phyloP scores from a whole-genome alignment of 1,140 invertebrate genomes.

The Sarcophaga bullata region DNA sequence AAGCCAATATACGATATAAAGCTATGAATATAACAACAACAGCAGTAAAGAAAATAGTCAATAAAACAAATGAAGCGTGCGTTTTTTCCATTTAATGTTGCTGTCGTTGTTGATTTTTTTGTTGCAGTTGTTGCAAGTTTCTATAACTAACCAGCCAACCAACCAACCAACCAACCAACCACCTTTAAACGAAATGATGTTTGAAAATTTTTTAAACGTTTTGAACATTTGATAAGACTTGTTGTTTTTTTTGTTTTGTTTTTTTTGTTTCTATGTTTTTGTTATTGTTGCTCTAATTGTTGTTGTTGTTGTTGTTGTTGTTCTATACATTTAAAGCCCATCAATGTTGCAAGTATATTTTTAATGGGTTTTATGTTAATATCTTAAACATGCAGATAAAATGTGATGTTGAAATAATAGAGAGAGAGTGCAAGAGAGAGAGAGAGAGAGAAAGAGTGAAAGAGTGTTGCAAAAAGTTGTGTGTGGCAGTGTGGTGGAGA shows the following conservation, averaged over 20 bases:
- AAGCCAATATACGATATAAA: not conserved
- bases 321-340: slow-evolving; percentile 19
- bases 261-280: not conserved
- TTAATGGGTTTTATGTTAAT: slow-evolving; percentile 32
- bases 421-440: not conserved
- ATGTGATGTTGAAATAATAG: not conserved
- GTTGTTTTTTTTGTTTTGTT: not conserved
- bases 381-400: slow-evolving; percentile 28
- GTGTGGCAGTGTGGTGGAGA: not conserved
- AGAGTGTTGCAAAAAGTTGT: not conserved
- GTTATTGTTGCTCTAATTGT: not conserved
- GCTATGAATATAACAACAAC: not conserved
- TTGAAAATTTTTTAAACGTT: slow-evolving; percentile 9
- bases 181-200: slow-evolving; percentile 20
- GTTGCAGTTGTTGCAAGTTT: too few relatives aligned
- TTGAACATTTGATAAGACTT: slow-evolving; percentile 12
- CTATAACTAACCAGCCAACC: not conserved
- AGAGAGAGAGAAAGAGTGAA: not conserved
- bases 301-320: not conserved
- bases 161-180: not conserved
- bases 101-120: too few relatives aligned
- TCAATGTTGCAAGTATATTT: slow-evolving; percentile 21
- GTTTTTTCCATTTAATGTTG: not conserved
- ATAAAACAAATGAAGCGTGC: slow-evolving; percentile 38
- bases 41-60: slow-evolving; percentile 14